phyloP scores from a whole-genome alignment of 2,888 invertebrate species.

The Aquatica leii region DNA sequence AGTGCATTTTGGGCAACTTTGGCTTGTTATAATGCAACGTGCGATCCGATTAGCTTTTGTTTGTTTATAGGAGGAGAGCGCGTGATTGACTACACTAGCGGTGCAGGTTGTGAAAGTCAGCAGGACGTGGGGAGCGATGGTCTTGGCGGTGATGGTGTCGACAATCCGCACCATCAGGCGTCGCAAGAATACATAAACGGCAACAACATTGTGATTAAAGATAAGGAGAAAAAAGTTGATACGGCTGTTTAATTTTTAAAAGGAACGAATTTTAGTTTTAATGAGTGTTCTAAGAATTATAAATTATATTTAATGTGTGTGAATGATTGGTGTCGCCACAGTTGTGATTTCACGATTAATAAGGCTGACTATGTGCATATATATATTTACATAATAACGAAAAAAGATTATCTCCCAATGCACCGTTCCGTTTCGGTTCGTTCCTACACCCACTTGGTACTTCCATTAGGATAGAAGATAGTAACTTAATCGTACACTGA shows the following conservation, averaged over 20 bases:
- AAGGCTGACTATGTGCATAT: conserved; percentile 13
- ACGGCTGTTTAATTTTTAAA: conserved; percentile 64
- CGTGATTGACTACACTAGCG: conserved; percentile 60
- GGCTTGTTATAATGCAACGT: conserved; percentile 9
- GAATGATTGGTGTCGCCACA: conserved; percentile 10
- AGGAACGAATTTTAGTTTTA: conserved; percentile 23
- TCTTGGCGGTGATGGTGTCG: conserved; percentile 56
- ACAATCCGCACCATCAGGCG: conserved; percentile 64
- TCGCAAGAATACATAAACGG: conserved; percentile 69
- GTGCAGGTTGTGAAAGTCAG: conserved; percentile 41
- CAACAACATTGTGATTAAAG: conserved; percentile 64
- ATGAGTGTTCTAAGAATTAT: conserved; percentile 34
- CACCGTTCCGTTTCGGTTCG: background rate
- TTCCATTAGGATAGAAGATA: no score
- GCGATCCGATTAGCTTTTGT: conserved; percentile 51
- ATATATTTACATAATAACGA: no score
- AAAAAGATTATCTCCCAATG: background rate
- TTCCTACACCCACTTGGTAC: conserved; percentile 1
- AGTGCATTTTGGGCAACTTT: background rate
- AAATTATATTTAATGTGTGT: conserved; percentile 25
- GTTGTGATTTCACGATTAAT: conserved; percentile 1
- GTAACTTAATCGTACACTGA: no score
- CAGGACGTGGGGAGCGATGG: conserved; percentile 39
- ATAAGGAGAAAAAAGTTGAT: conserved; percentile 66
- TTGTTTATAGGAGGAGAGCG: conserved; percentile 61